phyloP scores from a whole-genome alignment of 2,797 vertebrate species.

The Pitangus sulphuratus region DNA sequence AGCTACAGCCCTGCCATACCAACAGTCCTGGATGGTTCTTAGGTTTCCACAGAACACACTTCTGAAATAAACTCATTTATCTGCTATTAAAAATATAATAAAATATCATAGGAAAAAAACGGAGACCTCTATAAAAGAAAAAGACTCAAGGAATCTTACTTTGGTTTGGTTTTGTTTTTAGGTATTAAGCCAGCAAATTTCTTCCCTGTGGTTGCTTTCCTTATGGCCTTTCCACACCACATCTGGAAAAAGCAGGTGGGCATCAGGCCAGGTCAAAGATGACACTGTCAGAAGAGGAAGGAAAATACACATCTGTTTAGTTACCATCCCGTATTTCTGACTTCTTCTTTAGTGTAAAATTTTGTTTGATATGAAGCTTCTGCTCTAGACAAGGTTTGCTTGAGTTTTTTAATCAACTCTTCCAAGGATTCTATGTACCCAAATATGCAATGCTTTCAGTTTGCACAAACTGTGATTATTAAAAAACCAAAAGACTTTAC shows the following conservation, averaged over 20 bases:
- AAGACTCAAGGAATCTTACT: slow-evolving; percentile 62
- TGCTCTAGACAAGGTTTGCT: neutral
- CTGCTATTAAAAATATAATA: slow-evolving; percentile 79
- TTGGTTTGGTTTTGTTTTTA: slow-evolving; percentile 65
- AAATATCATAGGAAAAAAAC: slow-evolving; percentile 69
- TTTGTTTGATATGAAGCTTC: neutral
- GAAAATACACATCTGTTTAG: slow-evolving; percentile 77
- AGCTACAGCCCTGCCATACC: slow-evolving; percentile 71
- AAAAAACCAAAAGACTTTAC: neutral
- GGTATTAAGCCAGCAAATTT: slow-evolving; percentile 68
- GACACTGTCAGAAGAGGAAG: slow-evolving; percentile 81
- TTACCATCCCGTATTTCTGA: neutral
- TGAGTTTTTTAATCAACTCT: neutral
- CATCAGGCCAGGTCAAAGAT: slow-evolving; percentile 78
- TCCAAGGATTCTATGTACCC: neutral
- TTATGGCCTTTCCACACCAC: slow-evolving; percentile 82
- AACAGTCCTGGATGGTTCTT: slow-evolving; percentile 10
- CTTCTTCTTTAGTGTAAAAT: neutral
- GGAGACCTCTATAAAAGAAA: slow-evolving; percentile 52
- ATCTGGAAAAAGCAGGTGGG: slow-evolving; percentile 87
- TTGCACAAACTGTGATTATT: neutral
- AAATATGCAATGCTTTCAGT: neutral
- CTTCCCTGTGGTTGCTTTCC: slow-evolving; percentile 80
- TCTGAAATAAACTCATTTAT: slow-evolving; percentile 78
- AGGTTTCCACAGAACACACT: slow-evolving; percentile 68